phyloP scores from a whole-genome alignment of 2,888 invertebrate species.

The Idaea straminata region DNA sequence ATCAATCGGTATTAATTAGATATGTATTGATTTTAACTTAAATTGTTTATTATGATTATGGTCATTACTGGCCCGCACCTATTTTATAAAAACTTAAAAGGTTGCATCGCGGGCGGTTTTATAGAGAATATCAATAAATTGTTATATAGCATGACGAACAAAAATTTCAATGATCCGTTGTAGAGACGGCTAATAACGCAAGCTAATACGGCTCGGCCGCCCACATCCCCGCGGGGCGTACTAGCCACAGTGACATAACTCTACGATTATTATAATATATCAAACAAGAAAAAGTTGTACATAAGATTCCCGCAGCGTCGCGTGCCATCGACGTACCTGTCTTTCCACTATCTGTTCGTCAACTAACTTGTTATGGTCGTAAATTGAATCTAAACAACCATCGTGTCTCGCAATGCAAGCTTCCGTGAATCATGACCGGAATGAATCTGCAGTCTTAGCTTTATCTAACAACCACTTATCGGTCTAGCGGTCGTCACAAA shows the following conservation, averaged over 20 bases:
- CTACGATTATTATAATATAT: constrained; percentile 68
- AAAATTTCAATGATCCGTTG: constrained; percentile 65
- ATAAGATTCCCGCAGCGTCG: constrained; percentile 67
- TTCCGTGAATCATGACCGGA: constrained; percentile 44
- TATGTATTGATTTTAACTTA: background rate
- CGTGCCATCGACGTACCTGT: constrained; percentile 63
- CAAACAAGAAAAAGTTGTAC: constrained; percentile 59
- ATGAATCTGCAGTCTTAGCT: constrained; percentile 39
- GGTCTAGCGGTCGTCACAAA: constrained; percentile 49
- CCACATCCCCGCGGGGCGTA: constrained; percentile 50
- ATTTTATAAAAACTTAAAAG: background rate
- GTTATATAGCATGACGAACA: constrained; percentile 68
- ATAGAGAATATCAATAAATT: constrained; percentile 48
- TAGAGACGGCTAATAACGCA: constrained; percentile 57
- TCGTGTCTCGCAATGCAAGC: constrained; percentile 52
- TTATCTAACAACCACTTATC: constrained; percentile 45
- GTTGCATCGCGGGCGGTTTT: constrained; percentile 2
- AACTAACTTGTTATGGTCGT: constrained; percentile 54
- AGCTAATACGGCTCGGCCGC: constrained; percentile 37
- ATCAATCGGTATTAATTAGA: background rate
- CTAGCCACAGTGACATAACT: constrained; percentile 61
- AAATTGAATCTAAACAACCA: constrained; percentile 59
- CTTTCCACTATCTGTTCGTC: constrained; percentile 50
- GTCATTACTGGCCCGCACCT: background rate
- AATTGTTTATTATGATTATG: background rate